Evolutionary conservation across 1,140 invertebrate genomes (phyloP).

Genomic region (Pseudoatta argentina): DNA sequence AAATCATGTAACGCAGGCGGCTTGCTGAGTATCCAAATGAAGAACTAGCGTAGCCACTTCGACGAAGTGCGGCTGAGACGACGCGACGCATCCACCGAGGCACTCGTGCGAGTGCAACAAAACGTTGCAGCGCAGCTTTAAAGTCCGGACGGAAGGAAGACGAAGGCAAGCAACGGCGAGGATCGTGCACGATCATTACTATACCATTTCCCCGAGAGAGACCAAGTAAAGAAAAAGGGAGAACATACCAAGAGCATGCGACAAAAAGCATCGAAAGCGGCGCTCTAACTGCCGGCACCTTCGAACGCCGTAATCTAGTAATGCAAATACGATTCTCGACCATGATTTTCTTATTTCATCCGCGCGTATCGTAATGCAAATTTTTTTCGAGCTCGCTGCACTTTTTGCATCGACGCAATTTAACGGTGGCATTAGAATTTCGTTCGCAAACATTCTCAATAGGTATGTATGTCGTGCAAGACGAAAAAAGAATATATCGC

Average conservation of each 20-base stretch:
- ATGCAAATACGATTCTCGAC: slow-evolving; percentile 67
- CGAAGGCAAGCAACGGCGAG: slow-evolving; percentile 20
- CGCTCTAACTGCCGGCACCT: slow-evolving; percentile 56
- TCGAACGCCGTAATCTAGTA: slow-evolving; percentile 67
- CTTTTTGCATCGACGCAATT: slow-evolving; percentile 29
- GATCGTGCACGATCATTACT: slow-evolving; percentile 64
- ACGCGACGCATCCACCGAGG: slow-evolving; percentile 22
- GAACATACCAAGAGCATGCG: slow-evolving; percentile 13
- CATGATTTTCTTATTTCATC: slow-evolving; percentile 64
- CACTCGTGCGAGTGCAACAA: slow-evolving; percentile 26
- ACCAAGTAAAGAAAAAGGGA: slow-evolving; percentile 19
- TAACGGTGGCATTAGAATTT: slow-evolving; percentile 7
- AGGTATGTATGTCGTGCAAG: neutral
- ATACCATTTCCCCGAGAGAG: slow-evolving; percentile 46
- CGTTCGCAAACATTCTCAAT: neutral
- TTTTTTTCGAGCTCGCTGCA: slow-evolving; percentile 33
- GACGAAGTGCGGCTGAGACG: slow-evolving; percentile 21
- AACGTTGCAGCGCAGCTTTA: slow-evolving; percentile 52
- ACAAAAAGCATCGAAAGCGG: slow-evolving; percentile 58
- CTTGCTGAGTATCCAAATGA: slow-evolving; percentile 58
- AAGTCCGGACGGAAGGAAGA: neutral
- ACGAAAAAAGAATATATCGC: neutral
- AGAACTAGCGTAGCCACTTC: slow-evolving; percentile 63
- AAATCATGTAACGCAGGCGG: slow-evolving; percentile 29
- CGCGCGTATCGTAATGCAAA: slow-evolving; percentile 24